Conservation (phyloP, 1,140 invertebrate genomes). For the Bombus consobrinus region DNA sequence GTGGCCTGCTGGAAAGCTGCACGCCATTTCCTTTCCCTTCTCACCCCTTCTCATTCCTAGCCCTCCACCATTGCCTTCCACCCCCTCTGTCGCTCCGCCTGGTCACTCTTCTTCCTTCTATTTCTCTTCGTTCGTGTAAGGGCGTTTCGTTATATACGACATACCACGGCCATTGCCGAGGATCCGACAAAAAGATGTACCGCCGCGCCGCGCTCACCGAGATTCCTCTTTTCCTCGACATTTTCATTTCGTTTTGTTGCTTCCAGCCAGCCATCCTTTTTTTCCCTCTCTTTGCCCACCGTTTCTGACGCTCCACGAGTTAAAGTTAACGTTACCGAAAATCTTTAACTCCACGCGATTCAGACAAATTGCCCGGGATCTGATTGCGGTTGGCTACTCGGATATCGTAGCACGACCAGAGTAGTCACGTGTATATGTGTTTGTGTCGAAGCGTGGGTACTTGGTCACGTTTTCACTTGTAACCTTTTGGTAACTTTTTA, state of each 20-base stretch:
- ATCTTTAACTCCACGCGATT: not conserved
- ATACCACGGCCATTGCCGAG: slow-evolving; percentile 35
- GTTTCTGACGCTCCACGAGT: not conserved
- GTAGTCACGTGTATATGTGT: too few species aligned
- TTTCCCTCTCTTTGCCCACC: not conserved
- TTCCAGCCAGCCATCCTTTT: too few species aligned
- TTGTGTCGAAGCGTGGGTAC: too few species aligned
- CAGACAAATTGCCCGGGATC: not conserved
- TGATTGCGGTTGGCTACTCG: not conserved
- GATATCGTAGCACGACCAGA: too few species aligned
- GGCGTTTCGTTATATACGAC: slow-evolving; percentile 48
- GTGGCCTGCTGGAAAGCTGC: slow-evolving; percentile 60
- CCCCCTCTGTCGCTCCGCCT: not conserved
- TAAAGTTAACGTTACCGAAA: not conserved
- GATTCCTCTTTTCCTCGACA: slow-evolving; percentile 30
- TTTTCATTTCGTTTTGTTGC: slow-evolving; percentile 42
- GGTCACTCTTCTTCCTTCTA: slow-evolving; percentile 47
- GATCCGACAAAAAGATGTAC: slow-evolving; percentile 48
- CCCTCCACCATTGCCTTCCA: not conserved
- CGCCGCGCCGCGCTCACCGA: slow-evolving; percentile 19
- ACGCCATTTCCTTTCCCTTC: not conserved
- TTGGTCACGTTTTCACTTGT: too few species aligned
- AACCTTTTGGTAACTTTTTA: too few species aligned
- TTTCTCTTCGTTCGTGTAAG: slow-evolving; percentile 32
- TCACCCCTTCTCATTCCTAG: too few species aligned